Conservation (phyloP, 53 echinoderm and acorn worm species). For the Henricia sp. region DNA sequence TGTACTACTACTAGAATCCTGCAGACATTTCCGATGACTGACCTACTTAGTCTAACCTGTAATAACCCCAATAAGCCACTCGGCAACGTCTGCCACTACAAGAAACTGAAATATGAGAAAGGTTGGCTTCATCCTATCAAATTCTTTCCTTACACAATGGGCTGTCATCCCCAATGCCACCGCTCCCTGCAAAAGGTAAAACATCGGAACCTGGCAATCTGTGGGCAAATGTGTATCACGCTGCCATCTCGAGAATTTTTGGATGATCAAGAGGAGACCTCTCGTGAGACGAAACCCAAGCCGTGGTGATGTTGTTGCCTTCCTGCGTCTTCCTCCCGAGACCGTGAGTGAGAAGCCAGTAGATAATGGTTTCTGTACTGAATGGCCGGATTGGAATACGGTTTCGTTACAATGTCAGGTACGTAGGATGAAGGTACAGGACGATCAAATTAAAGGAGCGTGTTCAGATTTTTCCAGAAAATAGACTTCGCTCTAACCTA, state of each 20-base stretch:
- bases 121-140: neutral
- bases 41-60: constrained; percentile 22
- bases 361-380: neutral
- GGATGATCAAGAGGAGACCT: neutral
- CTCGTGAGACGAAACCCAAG: neutral
- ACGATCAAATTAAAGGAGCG: too few species aligned
- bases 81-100: neutral
- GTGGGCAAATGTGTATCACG: neutral
- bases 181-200: neutral
- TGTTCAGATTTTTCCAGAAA: too few species aligned
- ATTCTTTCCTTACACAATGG: neutral
- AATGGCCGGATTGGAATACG: neutral
- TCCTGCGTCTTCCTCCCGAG: neutral
- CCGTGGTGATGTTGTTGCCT: neutral
- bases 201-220: neutral
- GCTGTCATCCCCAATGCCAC: neutral
- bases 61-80: neutral
- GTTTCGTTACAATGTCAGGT: neutral
- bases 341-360: neutral
- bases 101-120: neutral
- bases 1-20: too few species aligned
- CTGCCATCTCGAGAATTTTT: neutral
- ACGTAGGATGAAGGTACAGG: too few species aligned
- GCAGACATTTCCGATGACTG: too few species aligned
- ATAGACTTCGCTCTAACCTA: too few species aligned